Base-by-base conservation (phyloP, 35 echinoderm and acorn worm genomes). In the Patiria miniata region DNA sequence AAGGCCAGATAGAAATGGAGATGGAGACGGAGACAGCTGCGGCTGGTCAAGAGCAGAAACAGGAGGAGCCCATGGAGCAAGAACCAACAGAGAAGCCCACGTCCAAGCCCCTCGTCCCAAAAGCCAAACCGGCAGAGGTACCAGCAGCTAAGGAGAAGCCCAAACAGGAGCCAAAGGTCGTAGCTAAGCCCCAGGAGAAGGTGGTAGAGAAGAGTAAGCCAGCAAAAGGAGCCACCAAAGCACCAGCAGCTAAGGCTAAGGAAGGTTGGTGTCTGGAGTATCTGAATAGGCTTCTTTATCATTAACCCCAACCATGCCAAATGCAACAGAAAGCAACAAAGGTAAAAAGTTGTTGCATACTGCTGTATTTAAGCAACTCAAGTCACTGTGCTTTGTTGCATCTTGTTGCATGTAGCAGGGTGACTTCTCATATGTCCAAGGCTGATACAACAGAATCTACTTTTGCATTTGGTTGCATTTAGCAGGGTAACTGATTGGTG, bases 1-100 rank as follows among this genome's bases (percentile, higher is more conserved):
- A 47, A 47, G 12, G 42, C 12, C 4, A 47, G 42, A 47, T 6
- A 4, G 42, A 6, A 4, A 12, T 47, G 4, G 81, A 81, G 42
- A 81, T 21, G 78, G 51, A 50, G 15, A 69, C 4, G 38, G 6
- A 65, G n/a, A 52, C 19, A 44, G 37, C 17, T 12, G 36, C 29
- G 1, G 82, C 54, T 14, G 23, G 23, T 53, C 32, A 53, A 37
- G 38, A 54, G 39, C 53, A 73, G 30, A 1, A 33, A 77, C 57
- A 51, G 9, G 61, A 77, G 40, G 84, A 86, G 22, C 56, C 39
- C 28, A 61, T 37, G 39, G 61, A 77, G 47, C 19, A 77, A 86
- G 37, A 42, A 39, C 0, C 37, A 15, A 39, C 38, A n/a, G 39
- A 40, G 39, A 40, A 15, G 29, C 47, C 0, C 19, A 44, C 30